Conservation (phyloP, 2,113 vertebrate genomes). For the Lepisosteus osseus region DNA sequence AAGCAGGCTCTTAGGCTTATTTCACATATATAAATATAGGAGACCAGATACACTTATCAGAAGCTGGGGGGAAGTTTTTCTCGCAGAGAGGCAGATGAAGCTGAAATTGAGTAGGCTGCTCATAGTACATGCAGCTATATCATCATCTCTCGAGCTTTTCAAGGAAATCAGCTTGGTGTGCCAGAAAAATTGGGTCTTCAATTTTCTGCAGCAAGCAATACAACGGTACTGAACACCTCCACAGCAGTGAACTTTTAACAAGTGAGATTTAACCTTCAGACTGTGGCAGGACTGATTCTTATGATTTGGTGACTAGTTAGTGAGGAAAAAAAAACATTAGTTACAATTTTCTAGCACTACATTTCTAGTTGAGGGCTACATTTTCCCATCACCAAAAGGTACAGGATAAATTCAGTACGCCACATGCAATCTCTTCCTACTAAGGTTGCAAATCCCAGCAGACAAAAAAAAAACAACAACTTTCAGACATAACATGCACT, state of each 20-base stretch:
- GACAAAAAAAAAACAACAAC: no score
- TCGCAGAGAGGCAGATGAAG: constrained; percentile 37
- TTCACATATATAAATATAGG: constrained; percentile 6
- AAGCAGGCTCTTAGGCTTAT: background rate
- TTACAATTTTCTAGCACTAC: no score
- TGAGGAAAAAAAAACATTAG: constrained; percentile 29
- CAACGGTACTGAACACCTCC: constrained; percentile 28
- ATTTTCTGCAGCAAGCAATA: constrained; percentile 53
- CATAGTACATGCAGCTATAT: constrained; percentile 43
- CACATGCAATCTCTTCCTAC: no score
- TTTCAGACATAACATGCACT: no score
- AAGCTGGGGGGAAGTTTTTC: constrained; percentile 5
- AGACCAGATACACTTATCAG: background rate
- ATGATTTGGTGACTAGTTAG: constrained; percentile 58
- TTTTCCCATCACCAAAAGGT: no score
- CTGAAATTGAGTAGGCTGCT: constrained; percentile 53
- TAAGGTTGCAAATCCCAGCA: no score
- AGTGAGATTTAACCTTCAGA: constrained; percentile 59
- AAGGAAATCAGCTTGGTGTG: constrained; percentile 51
- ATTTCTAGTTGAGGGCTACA: no score
- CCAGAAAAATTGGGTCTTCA: constrained; percentile 61
- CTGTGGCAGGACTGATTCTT: constrained; percentile 59
- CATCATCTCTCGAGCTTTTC: constrained; percentile 33
- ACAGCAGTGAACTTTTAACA: constrained; percentile 26
- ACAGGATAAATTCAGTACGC: no score